Percentiles rank a stretch among this genome's conserved stretches.
phyloP scores from a whole-genome alignment of 1,140 invertebrate genomes.

The Forficula auricularia region DNA sequence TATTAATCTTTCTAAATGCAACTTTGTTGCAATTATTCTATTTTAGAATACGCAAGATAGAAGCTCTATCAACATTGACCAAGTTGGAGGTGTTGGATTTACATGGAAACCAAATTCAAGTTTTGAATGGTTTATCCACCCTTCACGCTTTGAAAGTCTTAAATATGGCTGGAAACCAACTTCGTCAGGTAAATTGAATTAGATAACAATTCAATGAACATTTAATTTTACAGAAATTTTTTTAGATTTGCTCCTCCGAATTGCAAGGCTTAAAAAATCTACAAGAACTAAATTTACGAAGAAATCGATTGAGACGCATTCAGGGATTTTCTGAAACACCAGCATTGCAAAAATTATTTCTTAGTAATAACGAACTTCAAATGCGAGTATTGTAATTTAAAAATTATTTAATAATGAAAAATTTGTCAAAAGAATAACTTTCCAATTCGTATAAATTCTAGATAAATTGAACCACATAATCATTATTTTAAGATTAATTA shows the following conservation, averaged over 20 bases:
- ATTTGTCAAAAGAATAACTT: too few species aligned
- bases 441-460: too few species aligned
- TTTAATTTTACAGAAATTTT: too few species aligned
- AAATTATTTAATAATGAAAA: too few species aligned
- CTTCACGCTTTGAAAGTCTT: conserved; percentile 62
- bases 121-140: conserved; percentile 38
- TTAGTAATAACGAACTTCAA: conserved; percentile 73
- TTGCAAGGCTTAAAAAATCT: conserved; percentile 56
- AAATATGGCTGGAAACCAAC: conserved; percentile 79
- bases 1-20: background rate
- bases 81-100: conserved; percentile 78
- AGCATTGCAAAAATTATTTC: conserved; percentile 62
- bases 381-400: conserved; percentile 28
- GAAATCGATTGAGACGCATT: conserved; percentile 65
- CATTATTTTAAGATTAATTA: too few species aligned
- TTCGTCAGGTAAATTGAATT: conserved; percentile 52
- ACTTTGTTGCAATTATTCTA: background rate
- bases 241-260: conserved; percentile 26
- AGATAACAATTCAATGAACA: too few species aligned
- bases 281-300: conserved; percentile 68
- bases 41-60: conserved; percentile 55
- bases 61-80: conserved; percentile 48
- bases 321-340: conserved; percentile 61
- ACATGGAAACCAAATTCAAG: conserved; percentile 71
- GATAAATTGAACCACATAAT: too few species aligned